Evolutionary conservation across 2,797 vertebrate species (phyloP).

Genomic region (Psittacula echo): DNA sequence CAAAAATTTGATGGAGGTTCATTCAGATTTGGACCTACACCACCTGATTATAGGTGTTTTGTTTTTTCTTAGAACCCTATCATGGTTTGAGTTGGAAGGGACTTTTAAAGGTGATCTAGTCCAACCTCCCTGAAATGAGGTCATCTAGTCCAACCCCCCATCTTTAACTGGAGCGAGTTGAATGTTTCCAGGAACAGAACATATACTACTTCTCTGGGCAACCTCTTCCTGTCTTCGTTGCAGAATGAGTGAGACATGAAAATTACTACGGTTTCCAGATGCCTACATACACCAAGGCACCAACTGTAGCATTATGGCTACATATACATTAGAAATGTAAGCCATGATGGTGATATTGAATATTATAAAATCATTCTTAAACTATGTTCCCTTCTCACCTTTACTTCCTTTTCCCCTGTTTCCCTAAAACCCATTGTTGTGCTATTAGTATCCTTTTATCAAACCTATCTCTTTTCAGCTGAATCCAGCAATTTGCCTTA

Average conservation of each 20-base stretch:
- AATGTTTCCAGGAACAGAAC: not conserved
- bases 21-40: not conserved
- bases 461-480: not conserved
- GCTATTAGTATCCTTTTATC: not conserved
- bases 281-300: not conserved
- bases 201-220: not conserved
- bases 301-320: not conserved
- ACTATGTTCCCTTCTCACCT: not conserved
- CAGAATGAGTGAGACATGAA: not conserved
- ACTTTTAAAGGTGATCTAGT: not conserved
- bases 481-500: not conserved
- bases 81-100: not conserved
- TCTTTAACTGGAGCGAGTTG: not conserved
- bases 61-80: not conserved
- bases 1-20: not conserved
- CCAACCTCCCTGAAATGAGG: fast-evolving
- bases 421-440: not conserved
- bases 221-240: not conserved
- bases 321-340: not conserved
- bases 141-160: not conserved
- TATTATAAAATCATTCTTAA: not conserved
- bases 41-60: not conserved
- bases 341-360: not conserved
- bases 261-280: not conserved
- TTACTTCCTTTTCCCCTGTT: not conserved